Conservation (phyloP, 2,797 vertebrate genomes). For the Pseudochirops corinnae region DNA sequence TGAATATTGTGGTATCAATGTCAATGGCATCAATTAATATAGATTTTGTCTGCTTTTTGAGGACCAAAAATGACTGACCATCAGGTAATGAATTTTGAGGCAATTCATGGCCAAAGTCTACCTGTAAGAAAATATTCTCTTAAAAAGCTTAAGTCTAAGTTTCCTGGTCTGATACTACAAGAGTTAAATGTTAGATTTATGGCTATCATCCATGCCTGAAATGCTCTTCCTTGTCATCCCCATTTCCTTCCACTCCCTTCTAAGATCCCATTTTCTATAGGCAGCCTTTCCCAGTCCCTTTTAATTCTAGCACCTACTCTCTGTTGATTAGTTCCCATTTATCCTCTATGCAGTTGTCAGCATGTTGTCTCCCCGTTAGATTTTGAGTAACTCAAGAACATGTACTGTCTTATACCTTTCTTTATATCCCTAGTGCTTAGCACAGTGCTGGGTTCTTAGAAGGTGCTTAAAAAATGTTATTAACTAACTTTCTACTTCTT, state of each 20-base stretch:
- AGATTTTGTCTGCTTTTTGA: neutral
- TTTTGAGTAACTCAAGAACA: neutral
- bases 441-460: neutral
- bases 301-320: neutral
- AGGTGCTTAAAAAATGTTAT: neutral
- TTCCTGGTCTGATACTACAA: conserved; percentile 45
- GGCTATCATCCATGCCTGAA: neutral
- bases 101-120: neutral
- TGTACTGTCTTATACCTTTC: neutral
- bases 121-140: neutral
- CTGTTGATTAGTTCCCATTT: neutral
- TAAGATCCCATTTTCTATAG: neutral
- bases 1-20: neutral
- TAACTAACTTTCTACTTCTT: neutral
- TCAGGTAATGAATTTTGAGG: neutral
- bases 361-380: neutral
- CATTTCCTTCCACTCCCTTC: neutral
- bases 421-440: neutral
- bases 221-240: neutral
- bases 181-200: conserved; percentile 65
- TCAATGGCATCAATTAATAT: neutral
- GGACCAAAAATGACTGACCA: neutral
- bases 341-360: too few relatives aligned
- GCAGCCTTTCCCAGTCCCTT: neutral
- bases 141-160: neutral